Conservation (phyloP, 2,888 invertebrate genomes). For the Synergus japonicus region DNA sequence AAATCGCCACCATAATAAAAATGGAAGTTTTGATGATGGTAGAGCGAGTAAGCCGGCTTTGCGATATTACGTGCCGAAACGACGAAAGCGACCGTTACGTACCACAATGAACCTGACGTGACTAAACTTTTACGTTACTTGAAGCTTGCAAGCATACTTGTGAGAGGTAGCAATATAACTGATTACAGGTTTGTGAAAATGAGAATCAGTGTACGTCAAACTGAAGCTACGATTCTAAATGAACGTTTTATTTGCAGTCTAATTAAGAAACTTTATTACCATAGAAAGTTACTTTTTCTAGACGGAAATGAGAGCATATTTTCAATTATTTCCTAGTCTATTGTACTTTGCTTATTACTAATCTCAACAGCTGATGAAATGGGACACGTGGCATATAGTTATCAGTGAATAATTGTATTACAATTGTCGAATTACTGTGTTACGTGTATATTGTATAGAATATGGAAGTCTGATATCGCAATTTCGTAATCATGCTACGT, state of each 20-base stretch:
- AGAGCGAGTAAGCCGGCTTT: constrained; percentile 37
- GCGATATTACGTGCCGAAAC: constrained; percentile 39
- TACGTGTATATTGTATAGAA: constrained; percentile 6
- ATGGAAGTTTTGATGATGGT: constrained; percentile 48
- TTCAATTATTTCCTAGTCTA: too few species aligned
- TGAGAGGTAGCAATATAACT: background rate
- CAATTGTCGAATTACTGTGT: constrained; percentile 5
- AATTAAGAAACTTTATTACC: too few species aligned
- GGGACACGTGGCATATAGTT: background rate
- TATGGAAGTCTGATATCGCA: constrained; percentile 55
- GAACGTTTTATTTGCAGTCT: too few species aligned
- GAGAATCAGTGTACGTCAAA: background rate
- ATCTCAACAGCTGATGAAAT: background rate
- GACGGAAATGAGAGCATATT: too few species aligned
- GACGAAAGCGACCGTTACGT: constrained; percentile 32
- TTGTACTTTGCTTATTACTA: too few species aligned
- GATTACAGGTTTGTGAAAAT: constrained; percentile 1
- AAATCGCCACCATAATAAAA: constrained; percentile 44
- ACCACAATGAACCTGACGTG: constrained; percentile 39
- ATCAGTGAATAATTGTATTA: background rate
- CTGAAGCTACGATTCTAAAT: too few species aligned
- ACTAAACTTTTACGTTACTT: constrained; percentile 42
- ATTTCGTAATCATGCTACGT: constrained; percentile 64
- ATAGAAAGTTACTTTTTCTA: too few species aligned
- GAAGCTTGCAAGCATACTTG: constrained; percentile 24